phyloP scores from a whole-genome alignment of 1,140 invertebrate species.

The Drosophila tsacasi region DNA sequence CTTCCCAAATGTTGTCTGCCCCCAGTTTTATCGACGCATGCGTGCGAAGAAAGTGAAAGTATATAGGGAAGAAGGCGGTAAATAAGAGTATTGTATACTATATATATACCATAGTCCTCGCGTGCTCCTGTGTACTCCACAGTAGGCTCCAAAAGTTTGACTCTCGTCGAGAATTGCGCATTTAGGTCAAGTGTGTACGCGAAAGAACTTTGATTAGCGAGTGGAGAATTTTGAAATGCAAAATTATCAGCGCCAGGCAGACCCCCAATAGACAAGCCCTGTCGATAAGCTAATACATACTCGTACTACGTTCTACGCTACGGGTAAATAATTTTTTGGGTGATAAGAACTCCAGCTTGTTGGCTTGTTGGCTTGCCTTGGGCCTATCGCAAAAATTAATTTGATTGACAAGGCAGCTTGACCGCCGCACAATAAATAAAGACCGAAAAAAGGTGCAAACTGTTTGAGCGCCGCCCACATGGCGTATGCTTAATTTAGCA shows the following conservation, averaged over 20 bases:
- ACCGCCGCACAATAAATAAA: conserved; percentile 16
- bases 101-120: neutral
- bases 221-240: conserved; percentile 38
- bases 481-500: conserved; percentile 30
- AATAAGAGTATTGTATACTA: conserved; percentile 17
- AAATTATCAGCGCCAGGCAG: conserved; percentile 35
- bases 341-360: conserved; percentile 21
- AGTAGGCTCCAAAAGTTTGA: conserved; percentile 15
- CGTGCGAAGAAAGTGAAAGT: conserved; percentile 72
- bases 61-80: conserved; percentile 26
- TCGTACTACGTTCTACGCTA: conserved; percentile 12
- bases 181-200: conserved; percentile 70
- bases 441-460: conserved; percentile 12
- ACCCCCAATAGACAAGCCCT: conserved; percentile 45
- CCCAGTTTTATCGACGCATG: conserved; percentile 52
- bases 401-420: conserved; percentile 23
- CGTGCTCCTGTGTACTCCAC: conserved; percentile 1
- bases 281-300: conserved; percentile 37
- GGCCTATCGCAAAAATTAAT: conserved; percentile 24
- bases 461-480: conserved; percentile 8
- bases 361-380: conserved; percentile 33
- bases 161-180: conserved; percentile 56
- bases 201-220: conserved; percentile 53
- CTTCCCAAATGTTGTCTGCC: conserved; percentile 4
- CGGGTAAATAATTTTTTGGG: conserved; percentile 1